Conservation (phyloP, 2,113 vertebrate genomes). For the Scortum barcoo region DNA sequence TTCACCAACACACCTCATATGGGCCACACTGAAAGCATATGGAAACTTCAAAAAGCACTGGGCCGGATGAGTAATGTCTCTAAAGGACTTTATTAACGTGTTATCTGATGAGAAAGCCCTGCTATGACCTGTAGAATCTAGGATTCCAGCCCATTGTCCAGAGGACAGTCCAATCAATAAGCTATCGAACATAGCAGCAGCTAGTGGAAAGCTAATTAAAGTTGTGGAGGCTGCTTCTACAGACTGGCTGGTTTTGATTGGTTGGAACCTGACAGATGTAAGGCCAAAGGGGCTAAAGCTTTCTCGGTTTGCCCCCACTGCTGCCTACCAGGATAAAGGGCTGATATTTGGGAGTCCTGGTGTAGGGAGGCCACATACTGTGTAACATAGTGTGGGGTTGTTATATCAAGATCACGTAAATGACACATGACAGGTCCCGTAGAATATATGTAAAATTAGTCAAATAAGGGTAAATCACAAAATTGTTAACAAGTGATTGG, state of each 20-base stretch:
- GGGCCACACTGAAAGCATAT: neutral
- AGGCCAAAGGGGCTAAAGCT: neutral
- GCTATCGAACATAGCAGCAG: conserved; percentile 55
- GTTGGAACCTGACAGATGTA: neutral
- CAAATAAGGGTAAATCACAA: no score
- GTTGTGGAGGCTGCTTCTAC: conserved; percentile 13
- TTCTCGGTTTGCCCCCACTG: neutral
- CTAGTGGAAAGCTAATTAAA: conserved; percentile 79
- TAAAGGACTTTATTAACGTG: neutral
- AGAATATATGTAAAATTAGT: neutral
- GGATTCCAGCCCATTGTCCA: conserved; percentile 3
- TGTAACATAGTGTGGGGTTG: neutral
- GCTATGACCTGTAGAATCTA: conserved; percentile 18
- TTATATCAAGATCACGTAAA: neutral
- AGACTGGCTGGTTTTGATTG: conserved; percentile 17
- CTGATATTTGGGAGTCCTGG: neutral
- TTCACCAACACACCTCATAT: neutral
- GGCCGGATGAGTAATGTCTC: neutral
- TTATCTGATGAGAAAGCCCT: conserved; percentile 38
- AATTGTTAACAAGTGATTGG: no score
- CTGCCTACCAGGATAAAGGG: neutral
- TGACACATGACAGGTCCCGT: neutral
- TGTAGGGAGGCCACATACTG: neutral
- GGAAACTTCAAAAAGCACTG: neutral
- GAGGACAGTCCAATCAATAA: conserved; percentile 66